Evolutionary conservation across 1,140 invertebrate species (phyloP).

Genomic region (Zaprionus lachaisei): DNA sequence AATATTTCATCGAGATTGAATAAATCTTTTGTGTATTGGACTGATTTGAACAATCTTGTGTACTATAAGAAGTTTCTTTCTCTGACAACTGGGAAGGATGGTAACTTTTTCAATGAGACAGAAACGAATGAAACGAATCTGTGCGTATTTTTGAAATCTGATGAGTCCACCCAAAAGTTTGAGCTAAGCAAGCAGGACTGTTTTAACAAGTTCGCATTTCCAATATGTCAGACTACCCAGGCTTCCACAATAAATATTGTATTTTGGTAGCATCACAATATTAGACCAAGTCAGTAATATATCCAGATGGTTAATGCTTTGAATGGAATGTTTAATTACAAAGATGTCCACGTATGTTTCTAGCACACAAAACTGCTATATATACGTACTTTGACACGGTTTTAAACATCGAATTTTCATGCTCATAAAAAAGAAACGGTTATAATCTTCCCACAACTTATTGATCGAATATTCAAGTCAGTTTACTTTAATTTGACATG

Average conservation of each 20-base stretch:
- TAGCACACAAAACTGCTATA: neutral
- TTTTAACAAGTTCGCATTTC: neutral
- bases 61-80: neutral
- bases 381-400: neutral
- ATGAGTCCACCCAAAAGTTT: neutral
- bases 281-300: neutral
- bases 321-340: constrained; percentile 4
- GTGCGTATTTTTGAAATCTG: constrained; percentile 12
- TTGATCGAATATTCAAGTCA: too few relatives aligned
- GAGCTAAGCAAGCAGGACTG: neutral
- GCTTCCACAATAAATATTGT: constrained; percentile 7
- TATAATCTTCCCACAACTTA: neutral
- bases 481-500: too few relatives aligned
- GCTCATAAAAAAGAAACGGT: neutral
- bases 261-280: constrained; percentile 15
- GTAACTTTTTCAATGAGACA: constrained; percentile 1
- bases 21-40: constrained; percentile 17
- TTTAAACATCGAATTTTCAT: too few relatives aligned
- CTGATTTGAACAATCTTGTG: constrained; percentile 34
- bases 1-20: neutral
- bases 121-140: neutral
- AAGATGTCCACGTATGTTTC: neutral
- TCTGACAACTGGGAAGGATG: constrained; percentile 9
- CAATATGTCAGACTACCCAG: constrained; percentile 30
- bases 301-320: constrained; percentile 2